phyloP scores from a whole-genome alignment of 2,888 invertebrate genomes.

The Conchocele bisecta region DNA sequence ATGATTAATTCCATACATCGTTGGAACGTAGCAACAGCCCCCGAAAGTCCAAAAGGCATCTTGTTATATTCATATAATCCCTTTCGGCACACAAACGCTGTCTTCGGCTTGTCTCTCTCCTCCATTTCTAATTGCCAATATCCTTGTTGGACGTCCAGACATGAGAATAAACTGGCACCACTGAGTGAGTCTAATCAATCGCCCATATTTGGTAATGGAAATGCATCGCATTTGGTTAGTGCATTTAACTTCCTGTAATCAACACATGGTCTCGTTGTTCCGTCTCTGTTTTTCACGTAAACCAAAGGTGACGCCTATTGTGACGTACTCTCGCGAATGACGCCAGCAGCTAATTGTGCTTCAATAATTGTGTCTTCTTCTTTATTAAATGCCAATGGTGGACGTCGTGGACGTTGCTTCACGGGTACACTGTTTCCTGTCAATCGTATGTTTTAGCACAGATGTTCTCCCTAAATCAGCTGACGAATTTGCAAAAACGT shows the following conservation, averaged over 20 bases:
- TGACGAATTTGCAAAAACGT: slow-evolving; percentile 28
- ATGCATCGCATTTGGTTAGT: slow-evolving; percentile 24
- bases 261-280: slow-evolving; percentile 34
- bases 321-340: slow-evolving; percentile 22
- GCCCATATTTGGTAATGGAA: slow-evolving; percentile 28
- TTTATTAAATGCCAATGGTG: slow-evolving; percentile 20
- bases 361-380: slow-evolving; percentile 27
- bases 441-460: neutral
- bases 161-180: slow-evolving; percentile 12
- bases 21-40: slow-evolving; percentile 59
- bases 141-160: neutral
- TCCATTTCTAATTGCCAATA: slow-evolving; percentile 18
- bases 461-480: slow-evolving; percentile 31
- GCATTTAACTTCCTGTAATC: slow-evolving; percentile 42
- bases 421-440: slow-evolving; percentile 11
- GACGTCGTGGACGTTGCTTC: slow-evolving; percentile 23
- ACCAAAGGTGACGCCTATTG: slow-evolving; percentile 43
- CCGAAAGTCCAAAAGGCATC: slow-evolving; percentile 57
- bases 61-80: slow-evolving; percentile 54
- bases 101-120: slow-evolving; percentile 8
- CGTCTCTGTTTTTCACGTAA: slow-evolving; percentile 40
- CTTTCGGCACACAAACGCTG: slow-evolving; percentile 15
- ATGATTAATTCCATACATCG: slow-evolving; percentile 57
- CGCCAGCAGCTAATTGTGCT: slow-evolving; percentile 4
- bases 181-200: slow-evolving; percentile 18